These are phyloP conservation scores for Cinclus mexicanus DNA, from an alignment of 2,113 vertebrate species.

Conservation along the genomic window DNA sequence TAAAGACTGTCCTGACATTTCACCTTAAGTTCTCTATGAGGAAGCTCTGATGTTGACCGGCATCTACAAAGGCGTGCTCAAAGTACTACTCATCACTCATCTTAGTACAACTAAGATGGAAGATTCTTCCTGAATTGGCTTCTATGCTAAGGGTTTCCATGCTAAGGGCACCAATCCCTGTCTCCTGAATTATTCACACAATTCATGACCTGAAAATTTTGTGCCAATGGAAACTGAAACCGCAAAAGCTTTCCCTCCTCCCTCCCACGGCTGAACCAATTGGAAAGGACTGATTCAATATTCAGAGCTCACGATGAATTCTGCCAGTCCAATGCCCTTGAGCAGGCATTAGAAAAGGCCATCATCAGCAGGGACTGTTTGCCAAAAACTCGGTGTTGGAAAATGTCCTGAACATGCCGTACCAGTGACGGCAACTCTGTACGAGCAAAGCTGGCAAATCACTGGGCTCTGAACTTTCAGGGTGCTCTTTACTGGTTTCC, in stretches of 20 bases:
- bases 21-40: neutral
- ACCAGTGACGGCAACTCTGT: neutral
- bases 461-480: neutral
- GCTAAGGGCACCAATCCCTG: neutral
- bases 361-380: neutral
- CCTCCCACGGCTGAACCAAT: neutral
- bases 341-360: neutral
- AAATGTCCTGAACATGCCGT: neutral
- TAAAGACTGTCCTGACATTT: constrained; percentile 14
- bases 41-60: neutral
- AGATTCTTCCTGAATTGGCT: constrained; percentile 14
- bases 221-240: constrained; percentile 17
- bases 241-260: neutral
- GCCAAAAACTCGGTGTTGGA: neutral
- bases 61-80: neutral
- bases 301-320: neutral
- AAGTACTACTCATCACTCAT: neutral
- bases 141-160: neutral
- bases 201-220: constrained; percentile 40
- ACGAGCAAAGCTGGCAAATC: neutral
- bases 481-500: neutral
- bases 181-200: constrained; percentile 47
- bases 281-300: neutral
- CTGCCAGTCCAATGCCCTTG: constrained; percentile 12
- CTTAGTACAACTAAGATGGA: neutral